These are phyloP conservation scores for Tenebrio molitor DNA, from an alignment of 1,140 invertebrate species.

Conservation along the genomic window DNA sequence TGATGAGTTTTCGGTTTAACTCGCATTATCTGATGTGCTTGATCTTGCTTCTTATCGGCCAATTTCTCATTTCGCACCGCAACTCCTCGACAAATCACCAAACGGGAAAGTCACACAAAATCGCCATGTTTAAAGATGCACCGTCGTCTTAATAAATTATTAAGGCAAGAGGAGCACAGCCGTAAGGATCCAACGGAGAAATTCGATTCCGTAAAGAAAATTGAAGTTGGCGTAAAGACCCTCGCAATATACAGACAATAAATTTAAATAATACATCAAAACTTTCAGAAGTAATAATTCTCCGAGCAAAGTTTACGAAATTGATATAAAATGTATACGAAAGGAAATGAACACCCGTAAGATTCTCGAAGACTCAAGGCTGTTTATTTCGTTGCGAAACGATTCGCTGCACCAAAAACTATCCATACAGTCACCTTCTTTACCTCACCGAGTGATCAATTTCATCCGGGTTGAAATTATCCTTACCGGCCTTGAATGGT, in stretches of 20 bases:
- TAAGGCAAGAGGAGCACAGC: neutral
- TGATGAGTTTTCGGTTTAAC: neutral
- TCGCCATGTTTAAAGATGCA: constrained; percentile 10
- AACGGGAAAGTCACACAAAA: neutral
- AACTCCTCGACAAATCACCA: neutral
- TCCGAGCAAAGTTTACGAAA: constrained; percentile 9
- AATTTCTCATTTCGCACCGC: neutral
- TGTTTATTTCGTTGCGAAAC: too few relatives aligned
- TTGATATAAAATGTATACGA: constrained; percentile 24
- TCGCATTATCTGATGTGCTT: neutral
- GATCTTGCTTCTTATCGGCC: neutral
- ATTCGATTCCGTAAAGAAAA: constrained; percentile 2
- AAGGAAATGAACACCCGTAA: neutral
- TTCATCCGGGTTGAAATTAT: too few relatives aligned
- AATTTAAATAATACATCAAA: constrained; percentile 31
- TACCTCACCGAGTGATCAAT: too few relatives aligned
- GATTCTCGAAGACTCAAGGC: neutral
- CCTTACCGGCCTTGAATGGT: too few relatives aligned
- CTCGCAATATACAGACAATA: constrained; percentile 27
- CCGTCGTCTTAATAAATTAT: constrained; percentile 1
- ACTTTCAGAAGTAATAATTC: constrained; percentile 10
- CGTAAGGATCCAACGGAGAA: neutral
- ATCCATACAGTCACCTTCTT: too few relatives aligned
- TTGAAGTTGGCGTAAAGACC: constrained; percentile 16
- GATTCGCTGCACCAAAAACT: too few relatives aligned